A percentile compares a stretch with the other conserved stretches of the same genome.
phyloP scores from a whole-genome alignment of 2,797 vertebrate genomes.

The Acipenser oxyrinchus region DNA sequence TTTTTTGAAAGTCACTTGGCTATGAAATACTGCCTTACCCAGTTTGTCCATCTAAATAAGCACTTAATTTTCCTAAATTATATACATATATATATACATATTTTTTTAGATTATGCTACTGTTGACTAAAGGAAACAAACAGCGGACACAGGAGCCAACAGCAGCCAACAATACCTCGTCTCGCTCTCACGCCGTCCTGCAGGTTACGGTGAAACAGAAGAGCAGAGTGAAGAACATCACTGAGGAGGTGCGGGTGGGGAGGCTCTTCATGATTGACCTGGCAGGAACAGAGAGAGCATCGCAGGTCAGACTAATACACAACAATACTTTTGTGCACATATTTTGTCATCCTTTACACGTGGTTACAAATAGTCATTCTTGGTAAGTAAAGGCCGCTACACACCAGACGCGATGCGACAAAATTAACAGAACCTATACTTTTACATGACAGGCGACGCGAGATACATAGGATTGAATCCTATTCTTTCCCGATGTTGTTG shows the following conservation, averaged over 20 bases:
- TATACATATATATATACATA: no score
- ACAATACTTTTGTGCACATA: neutral
- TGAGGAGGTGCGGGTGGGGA: slow-evolving; percentile 26
- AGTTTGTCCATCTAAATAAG: no score
- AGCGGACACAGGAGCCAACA: slow-evolving; percentile 46
- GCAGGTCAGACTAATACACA: slow-evolving; percentile 34
- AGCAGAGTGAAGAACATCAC: neutral
- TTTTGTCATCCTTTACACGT: neutral
- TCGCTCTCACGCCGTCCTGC: slow-evolving; percentile 42
- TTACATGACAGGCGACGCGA: no score
- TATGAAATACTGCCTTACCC: no score
- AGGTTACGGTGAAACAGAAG: slow-evolving; percentile 41
- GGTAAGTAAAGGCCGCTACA: no score
- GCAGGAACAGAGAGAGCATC: slow-evolving; percentile 46
- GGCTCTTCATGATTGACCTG: slow-evolving; percentile 52
- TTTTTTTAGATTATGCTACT: slow-evolving; percentile 41
- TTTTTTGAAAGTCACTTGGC: no score
- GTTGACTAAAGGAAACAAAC: slow-evolving; percentile 46
- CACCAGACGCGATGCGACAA: no score
- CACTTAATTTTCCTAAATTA: no score
- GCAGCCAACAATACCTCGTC: slow-evolving; percentile 45
- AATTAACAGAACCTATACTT: no score
- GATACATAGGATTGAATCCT: no score
- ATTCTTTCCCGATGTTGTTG: no score
- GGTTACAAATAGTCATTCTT: no score